Percentiles rank a stretch among this genome's conserved stretches.
Evolutionary conservation across 2,113 vertebrate species (phyloP).

Genomic region (Todiramphus saurophagus): DNA sequence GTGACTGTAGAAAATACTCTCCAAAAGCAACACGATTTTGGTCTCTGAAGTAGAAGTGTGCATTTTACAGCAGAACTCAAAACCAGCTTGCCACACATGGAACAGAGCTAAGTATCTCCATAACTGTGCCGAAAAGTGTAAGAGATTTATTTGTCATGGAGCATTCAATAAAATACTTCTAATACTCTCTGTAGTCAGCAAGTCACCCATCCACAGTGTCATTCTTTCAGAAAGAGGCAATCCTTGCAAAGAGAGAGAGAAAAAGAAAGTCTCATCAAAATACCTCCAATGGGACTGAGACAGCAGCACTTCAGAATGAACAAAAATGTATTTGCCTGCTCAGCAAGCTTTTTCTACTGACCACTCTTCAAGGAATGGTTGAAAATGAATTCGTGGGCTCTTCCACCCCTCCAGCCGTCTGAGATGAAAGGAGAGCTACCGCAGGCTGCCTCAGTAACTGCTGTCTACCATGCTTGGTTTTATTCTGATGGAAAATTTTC

Average conservation of each 20-base stretch:
- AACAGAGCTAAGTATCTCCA: not conserved
- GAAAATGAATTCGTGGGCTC: not conserved
- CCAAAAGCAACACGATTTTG: not conserved
- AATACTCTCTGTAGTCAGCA: not conserved
- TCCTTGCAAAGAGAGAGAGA: not conserved
- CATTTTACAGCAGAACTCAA: not conserved
- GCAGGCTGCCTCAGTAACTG: not conserved
- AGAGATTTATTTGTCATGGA: not conserved
- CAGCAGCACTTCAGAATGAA: not conserved
- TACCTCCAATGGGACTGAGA: not conserved
- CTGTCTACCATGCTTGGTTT: rapidly evolving
- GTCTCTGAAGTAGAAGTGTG: not conserved
- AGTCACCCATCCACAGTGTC: not conserved
- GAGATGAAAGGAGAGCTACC: rapidly evolving
- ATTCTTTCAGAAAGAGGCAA: not conserved
- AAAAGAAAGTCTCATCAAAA: not conserved
- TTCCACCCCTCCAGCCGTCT: not conserved
- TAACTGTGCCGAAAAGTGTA: not conserved
- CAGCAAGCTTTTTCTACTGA: not conserved
- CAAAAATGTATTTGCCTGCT: not conserved
- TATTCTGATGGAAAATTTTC: not conserved
- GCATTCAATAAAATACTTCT: not conserved
- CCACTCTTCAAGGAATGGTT: not conserved
- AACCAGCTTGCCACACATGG: not conserved
- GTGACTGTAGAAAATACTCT: not conserved